A percentile compares a stretch with the other conserved stretches of the same genome.
phyloP scores from a whole-genome alignment of 2,113 vertebrate genomes.

The Lota lota region DNA sequence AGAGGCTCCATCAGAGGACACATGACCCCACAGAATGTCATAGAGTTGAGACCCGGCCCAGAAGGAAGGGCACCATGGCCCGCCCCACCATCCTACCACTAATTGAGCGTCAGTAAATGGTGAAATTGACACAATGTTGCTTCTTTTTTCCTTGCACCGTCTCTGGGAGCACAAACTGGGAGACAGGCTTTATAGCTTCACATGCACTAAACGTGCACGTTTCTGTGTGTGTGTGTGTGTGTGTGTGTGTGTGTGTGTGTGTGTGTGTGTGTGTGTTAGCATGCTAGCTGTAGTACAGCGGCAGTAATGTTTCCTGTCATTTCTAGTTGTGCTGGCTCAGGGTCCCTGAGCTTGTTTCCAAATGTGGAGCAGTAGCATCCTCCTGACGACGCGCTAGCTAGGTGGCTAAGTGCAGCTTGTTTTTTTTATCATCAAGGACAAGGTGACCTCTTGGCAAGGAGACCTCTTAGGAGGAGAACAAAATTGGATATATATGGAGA shows the following conservation, averaged over 20 bases:
- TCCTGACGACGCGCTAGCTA: constrained; percentile 32
- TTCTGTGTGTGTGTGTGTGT: background rate
- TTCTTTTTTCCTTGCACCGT: too few species aligned
- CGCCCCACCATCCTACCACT: too few species aligned
- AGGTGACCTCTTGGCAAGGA: constrained; percentile 36
- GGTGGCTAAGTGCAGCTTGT: constrained; percentile 36
- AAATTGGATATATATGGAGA: constrained; percentile 35
- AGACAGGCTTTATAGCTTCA: too few species aligned
- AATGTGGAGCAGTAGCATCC: constrained; percentile 55
- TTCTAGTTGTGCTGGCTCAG: constrained; percentile 32
- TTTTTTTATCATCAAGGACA: constrained; percentile 52
- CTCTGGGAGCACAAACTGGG: too few species aligned
- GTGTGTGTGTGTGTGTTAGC: background rate
- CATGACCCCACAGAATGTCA: too few species aligned
- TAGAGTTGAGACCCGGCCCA: too few species aligned
- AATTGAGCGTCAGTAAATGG: too few species aligned
- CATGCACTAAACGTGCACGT: too few species aligned
- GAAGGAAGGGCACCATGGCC: too few species aligned
- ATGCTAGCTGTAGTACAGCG: constrained; percentile 27
- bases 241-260: constrained; percentile 2
- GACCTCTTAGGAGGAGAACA: constrained; percentile 10
- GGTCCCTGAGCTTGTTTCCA: constrained; percentile 53
- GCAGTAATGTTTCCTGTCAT: constrained; percentile 47
- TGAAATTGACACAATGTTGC: too few species aligned
- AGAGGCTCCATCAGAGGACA: too few species aligned